phyloP scores from a whole-genome alignment of 2,888 invertebrate species.

The Xanthia togata region DNA sequence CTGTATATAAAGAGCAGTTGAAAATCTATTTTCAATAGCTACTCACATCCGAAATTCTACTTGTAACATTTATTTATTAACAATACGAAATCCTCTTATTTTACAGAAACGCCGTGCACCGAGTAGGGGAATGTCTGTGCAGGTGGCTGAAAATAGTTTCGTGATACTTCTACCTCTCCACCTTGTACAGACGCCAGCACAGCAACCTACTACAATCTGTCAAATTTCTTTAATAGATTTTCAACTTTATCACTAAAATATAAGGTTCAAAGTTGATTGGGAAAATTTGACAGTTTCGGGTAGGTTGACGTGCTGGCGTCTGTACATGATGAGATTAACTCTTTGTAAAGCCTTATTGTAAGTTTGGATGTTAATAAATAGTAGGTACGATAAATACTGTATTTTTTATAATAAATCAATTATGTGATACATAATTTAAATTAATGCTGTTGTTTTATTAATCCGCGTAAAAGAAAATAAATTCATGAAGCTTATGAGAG shows the following conservation, averaged over 20 bases:
- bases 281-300: too few species aligned
- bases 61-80: too few species aligned
- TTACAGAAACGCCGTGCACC: constrained; percentile 81
- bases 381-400: constrained; percentile 1
- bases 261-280: too few species aligned
- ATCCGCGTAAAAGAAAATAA: neutral
- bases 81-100: neutral
- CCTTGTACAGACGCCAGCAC: too few species aligned
- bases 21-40: neutral
- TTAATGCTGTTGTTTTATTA: constrained; percentile 25
- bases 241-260: too few species aligned
- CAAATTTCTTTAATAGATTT: too few species aligned
- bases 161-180: constrained; percentile 63
- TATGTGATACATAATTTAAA: neutral
- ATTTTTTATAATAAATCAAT: constrained; percentile 37
- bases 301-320: too few species aligned
- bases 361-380: constrained; percentile 7
- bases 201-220: too few species aligned
- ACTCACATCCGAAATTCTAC: too few species aligned
- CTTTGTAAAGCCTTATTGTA: constrained; percentile 36
- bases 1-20: too few species aligned
- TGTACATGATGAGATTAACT: constrained; percentile 13
- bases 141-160: constrained; percentile 83
- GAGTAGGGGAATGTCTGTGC: constrained; percentile 76
- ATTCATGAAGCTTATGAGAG: neutral